Percentiles rank a stretch among this genome's conserved stretches.
Conservation (phyloP, 2,113 vertebrate species). For the Callopanchax toddi region DNA sequence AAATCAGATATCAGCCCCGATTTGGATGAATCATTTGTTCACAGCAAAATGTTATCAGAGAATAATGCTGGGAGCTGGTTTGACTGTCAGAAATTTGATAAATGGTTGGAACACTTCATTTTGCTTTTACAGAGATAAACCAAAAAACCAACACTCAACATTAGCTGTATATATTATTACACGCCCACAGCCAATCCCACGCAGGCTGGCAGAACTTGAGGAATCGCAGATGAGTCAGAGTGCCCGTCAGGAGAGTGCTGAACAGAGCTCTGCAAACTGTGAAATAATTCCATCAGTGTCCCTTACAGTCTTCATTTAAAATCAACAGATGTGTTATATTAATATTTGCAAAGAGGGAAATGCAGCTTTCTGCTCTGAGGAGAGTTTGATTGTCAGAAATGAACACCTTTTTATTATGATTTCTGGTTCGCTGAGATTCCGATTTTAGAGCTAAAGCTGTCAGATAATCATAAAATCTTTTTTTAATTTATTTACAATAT, state of each 20-base stretch:
- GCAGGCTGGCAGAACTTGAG: neutral
- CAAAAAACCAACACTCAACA: conserved; percentile 2
- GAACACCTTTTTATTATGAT: conserved; percentile 14
- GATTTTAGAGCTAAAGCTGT: neutral
- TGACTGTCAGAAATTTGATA: conserved; percentile 1
- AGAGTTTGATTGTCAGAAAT: conserved; percentile 1
- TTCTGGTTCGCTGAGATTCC: conserved; percentile 1
- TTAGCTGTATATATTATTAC: conserved; percentile 9
- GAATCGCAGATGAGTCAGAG: conserved; percentile 31
- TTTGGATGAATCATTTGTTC: neutral
- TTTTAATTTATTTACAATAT: neutral
- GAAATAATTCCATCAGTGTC: conserved; percentile 1
- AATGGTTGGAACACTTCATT: neutral
- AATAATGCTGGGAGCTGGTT: neutral
- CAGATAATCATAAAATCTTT: conserved; percentile 18
- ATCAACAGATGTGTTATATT: neutral
- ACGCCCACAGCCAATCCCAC: conserved; percentile 24
- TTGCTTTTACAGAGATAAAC: conserved; percentile 9
- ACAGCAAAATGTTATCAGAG: neutral
- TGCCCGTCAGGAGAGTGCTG: neutral
- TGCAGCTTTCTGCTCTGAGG: neutral
- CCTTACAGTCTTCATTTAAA: conserved; percentile 11
- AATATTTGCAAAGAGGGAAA: neutral
- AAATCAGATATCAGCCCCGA: neutral
- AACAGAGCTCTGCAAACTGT: conserved; percentile 17